phyloP scores from a whole-genome alignment of 2,888 invertebrate genomes.

The Tenthredo distinguenda region DNA sequence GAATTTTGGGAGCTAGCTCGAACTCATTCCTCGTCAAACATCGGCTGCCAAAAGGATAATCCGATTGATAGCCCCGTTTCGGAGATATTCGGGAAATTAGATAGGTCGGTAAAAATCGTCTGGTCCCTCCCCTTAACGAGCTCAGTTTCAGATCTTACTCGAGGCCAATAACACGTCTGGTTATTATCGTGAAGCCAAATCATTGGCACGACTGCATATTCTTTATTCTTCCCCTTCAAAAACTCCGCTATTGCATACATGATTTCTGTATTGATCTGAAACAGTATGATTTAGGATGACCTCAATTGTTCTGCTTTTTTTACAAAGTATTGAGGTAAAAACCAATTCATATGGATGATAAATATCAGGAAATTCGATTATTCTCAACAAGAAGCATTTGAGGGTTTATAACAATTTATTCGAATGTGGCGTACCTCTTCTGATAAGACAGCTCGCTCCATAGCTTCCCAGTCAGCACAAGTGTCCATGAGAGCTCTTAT shows the following conservation, averaged over 20 bases:
- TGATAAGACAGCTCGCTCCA: too few relatives aligned
- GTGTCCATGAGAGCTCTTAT: conserved; percentile 10
- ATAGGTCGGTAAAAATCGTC: too few relatives aligned
- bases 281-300: not conserved
- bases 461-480: conserved; percentile 16
- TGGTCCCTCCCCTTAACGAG: too few relatives aligned
- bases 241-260: not conserved
- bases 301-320: not conserved
- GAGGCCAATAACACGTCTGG: not conserved
- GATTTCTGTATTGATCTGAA: not conserved
- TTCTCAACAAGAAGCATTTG: not conserved
- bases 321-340: not conserved
- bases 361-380: not conserved
- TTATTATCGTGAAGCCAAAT: not conserved
- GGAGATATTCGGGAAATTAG: too few relatives aligned
- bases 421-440: too few relatives aligned
- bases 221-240: not conserved
- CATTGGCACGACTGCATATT: not conserved
- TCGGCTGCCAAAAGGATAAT: too few relatives aligned
- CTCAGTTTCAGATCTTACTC: not conserved
- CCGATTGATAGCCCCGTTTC: too few relatives aligned
- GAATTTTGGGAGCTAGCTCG: too few relatives aligned
- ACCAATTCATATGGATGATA: not conserved
- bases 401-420: not conserved
- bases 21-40: too few relatives aligned